Evolutionary conservation across 2,888 invertebrate species (phyloP).

Genomic region (Drosophila robusta): DNA sequence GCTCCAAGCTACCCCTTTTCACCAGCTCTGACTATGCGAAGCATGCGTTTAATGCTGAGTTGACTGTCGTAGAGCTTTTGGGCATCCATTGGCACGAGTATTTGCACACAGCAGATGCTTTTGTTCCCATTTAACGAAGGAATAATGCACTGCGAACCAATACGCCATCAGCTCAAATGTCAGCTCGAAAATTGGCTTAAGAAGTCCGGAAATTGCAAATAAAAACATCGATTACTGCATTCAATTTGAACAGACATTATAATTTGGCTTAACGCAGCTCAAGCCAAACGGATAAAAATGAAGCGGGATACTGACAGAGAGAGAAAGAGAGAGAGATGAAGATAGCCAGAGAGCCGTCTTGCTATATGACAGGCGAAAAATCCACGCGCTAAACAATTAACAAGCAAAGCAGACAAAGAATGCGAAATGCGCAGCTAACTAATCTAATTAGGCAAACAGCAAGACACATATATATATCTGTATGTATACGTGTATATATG

Average conservation of each 20-base stretch:
- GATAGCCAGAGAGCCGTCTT: not conserved
- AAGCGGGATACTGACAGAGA: not conserved
- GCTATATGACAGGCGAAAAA: conserved; percentile 39
- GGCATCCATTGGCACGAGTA: conserved; percentile 13
- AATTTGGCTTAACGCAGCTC: conserved; percentile 4
- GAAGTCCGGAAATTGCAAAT: conserved; percentile 20
- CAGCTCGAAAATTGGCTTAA: conserved; percentile 31
- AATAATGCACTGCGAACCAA: conserved; percentile 26
- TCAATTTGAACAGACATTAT: conserved; percentile 10
- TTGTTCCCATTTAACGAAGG: conserved; percentile 50
- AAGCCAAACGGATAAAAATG: not conserved
- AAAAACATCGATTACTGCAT: conserved; percentile 16
- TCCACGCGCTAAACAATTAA: conserved; percentile 26
- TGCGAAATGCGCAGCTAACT: conserved; percentile 65
- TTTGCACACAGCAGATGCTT: conserved; percentile 33
- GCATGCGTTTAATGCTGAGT: conserved; percentile 7
- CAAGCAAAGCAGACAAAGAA: conserved; percentile 40
- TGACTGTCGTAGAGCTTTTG: conserved; percentile 8
- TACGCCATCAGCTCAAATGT: conserved; percentile 22
- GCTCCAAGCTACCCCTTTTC: not conserved
- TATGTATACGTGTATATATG: conserved; percentile 1
- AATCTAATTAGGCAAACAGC: conserved; percentile 76
- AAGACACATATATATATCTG: conserved; percentile 12
- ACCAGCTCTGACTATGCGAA: conserved; percentile 1
- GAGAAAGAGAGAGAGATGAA: too few relatives aligned